These are phyloP conservation scores for Rotaria socialis DNA, from an alignment of 2,888 invertebrate genomes.

Conservation along the genomic window DNA sequence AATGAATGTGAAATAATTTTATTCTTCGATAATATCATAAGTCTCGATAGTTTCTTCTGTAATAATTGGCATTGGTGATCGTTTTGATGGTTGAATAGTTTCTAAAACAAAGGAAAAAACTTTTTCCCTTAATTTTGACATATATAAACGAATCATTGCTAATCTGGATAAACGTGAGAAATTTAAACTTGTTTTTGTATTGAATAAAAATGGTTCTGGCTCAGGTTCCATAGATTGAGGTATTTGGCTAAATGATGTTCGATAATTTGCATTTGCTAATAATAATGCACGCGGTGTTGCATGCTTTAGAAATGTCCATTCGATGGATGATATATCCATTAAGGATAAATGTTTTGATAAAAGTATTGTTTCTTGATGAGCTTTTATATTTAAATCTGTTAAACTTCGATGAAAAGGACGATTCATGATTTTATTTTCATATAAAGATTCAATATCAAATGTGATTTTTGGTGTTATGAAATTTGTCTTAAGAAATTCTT, in stretches of 20 bases:
- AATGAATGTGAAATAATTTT: no score
- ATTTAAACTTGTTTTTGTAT: neutral
- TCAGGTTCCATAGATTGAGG: neutral
- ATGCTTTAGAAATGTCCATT: constrained; percentile 29
- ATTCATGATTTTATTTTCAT: neutral
- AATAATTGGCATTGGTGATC: constrained; percentile 10
- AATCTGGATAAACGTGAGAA: constrained; percentile 39
- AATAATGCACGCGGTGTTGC: neutral
- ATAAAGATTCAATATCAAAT: constrained; percentile 30
- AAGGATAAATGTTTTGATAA: neutral
- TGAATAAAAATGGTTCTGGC: neutral
- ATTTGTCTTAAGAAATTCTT: neutral
- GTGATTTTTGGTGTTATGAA: neutral
- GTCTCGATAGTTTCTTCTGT: constrained; percentile 29
- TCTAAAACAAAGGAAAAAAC: constrained; percentile 8
- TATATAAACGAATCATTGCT: constrained; percentile 36
- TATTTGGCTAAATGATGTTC: neutral
- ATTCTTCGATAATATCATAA: constrained; percentile 34
- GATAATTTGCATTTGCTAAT: neutral
- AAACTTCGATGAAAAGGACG: constrained; percentile 35
- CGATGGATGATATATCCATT: constrained; percentile 12
- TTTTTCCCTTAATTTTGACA: constrained; percentile 40
- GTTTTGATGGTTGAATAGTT: neutral
- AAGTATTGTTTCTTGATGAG: neutral
- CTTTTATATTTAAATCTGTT: neutral